Conservation (phyloP, 2,888 invertebrate genomes). For the Orthosia cruda region DNA sequence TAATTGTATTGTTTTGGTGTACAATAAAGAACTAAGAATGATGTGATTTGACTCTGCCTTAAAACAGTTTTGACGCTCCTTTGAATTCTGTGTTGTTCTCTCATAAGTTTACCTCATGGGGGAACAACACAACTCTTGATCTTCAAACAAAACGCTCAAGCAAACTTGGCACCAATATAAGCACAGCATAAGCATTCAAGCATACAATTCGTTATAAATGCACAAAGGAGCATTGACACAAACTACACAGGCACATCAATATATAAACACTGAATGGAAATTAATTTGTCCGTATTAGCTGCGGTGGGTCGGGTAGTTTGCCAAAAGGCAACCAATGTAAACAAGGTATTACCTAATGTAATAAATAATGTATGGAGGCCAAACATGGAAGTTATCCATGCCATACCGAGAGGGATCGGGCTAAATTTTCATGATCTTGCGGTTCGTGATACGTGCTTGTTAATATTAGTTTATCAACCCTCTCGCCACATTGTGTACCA, state of each 20-base stretch:
- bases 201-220: conserved; percentile 62
- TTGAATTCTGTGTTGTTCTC: background rate
- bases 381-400: conserved; percentile 89
- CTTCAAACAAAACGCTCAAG: background rate
- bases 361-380: conserved; percentile 90
- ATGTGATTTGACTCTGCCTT: too few relatives aligned
- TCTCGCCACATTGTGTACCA: conserved; percentile 83
- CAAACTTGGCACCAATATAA: conserved; percentile 39
- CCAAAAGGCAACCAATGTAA: conserved; percentile 85
- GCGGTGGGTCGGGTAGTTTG: conserved; percentile 79
- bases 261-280: conserved; percentile 77
- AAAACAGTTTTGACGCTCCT: background rate
- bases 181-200: conserved; percentile 54
- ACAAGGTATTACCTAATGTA: conserved; percentile 86
- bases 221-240: conserved; percentile 68
- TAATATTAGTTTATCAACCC: conserved; percentile 90
- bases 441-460: conserved; percentile 88
- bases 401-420: conserved; percentile 85
- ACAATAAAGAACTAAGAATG: too few relatives aligned
- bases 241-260: conserved; percentile 72
- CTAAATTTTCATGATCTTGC: conserved; percentile 91
- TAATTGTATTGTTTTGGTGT: too few relatives aligned
- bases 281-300: conserved; percentile 81
- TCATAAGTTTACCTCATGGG: background rate
- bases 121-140: background rate